phyloP scores from a whole-genome alignment of 2,113 vertebrate species.

The Phaethornis superciliosus region DNA sequence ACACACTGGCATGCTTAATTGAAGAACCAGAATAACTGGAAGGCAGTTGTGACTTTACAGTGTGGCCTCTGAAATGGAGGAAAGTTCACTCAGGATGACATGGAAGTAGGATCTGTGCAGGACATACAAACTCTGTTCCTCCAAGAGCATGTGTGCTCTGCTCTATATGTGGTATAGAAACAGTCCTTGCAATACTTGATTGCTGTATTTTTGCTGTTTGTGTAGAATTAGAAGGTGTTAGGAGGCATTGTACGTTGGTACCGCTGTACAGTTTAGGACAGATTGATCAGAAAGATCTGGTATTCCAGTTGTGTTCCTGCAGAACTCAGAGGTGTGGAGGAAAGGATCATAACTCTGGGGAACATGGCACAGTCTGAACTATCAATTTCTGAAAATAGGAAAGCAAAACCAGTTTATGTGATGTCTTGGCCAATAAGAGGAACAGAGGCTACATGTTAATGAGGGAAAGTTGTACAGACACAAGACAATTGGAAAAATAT shows the following conservation, averaged over 20 bases:
- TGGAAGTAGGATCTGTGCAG: neutral
- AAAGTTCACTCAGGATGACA: neutral
- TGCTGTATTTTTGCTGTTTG: neutral
- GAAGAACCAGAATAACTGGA: neutral
- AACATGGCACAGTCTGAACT: neutral
- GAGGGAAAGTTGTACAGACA: neutral
- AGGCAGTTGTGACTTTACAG: neutral
- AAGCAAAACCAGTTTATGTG: neutral
- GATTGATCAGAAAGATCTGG: neutral
- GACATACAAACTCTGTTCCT: neutral
- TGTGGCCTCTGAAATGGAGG: neutral
- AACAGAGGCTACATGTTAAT: neutral
- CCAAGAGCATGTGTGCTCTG: rapidly evolving
- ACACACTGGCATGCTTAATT: neutral
- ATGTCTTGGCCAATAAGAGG: neutral
- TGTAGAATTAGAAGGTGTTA: neutral
- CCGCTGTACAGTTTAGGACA: neutral
- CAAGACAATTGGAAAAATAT: neutral
- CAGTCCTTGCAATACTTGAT: neutral
- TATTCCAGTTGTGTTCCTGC: neutral
- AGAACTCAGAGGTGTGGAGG: neutral
- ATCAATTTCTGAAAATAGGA: neutral
- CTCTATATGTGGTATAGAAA: neutral
- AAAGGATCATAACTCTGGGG: neutral
- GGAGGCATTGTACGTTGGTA: rapidly evolving